Evolutionary conservation across 1,140 invertebrate genomes (phyloP).

Genomic region (Tetragnatha versicolor): DNA sequence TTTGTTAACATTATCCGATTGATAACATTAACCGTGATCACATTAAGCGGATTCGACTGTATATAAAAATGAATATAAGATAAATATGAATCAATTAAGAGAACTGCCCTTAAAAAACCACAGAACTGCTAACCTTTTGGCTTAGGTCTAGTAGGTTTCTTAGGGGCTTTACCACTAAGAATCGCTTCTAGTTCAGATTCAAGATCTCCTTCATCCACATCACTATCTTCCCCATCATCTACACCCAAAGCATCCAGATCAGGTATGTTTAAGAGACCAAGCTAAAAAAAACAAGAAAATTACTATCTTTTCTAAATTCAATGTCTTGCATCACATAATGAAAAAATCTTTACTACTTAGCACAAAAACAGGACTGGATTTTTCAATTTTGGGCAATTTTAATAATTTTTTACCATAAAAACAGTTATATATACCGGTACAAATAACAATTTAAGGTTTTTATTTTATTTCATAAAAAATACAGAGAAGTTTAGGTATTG

Average conservation of each 20-base stretch:
- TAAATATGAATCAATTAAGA: too few species aligned
- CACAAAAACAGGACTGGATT: neutral
- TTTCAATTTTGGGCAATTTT: neutral
- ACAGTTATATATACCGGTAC: neutral
- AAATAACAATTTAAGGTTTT: neutral
- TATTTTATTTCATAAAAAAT: neutral
- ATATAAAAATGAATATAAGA: too few species aligned
- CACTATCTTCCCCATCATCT: conserved; percentile 67
- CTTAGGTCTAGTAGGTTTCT: conserved; percentile 57
- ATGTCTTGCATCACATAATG: too few species aligned
- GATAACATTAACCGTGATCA: too few species aligned
- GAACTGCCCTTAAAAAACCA: too few species aligned
- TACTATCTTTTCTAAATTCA: too few species aligned
- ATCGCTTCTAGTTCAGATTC: conserved; percentile 86
- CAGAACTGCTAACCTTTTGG: conserved; percentile 57
- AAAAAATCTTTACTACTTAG: neutral
- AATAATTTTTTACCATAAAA: neutral
- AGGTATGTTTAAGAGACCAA: conserved; percentile 78
- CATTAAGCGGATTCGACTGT: too few species aligned
- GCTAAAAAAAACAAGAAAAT: conserved; percentile 1
- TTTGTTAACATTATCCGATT: too few species aligned
- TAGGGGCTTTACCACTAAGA: conserved; percentile 66
- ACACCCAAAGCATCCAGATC: conserved; percentile 65
- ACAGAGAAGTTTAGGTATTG: too few species aligned
- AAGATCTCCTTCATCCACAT: conserved; percentile 76